phyloP scores from a whole-genome alignment of 2,797 vertebrate species.

The Karalla daura region DNA sequence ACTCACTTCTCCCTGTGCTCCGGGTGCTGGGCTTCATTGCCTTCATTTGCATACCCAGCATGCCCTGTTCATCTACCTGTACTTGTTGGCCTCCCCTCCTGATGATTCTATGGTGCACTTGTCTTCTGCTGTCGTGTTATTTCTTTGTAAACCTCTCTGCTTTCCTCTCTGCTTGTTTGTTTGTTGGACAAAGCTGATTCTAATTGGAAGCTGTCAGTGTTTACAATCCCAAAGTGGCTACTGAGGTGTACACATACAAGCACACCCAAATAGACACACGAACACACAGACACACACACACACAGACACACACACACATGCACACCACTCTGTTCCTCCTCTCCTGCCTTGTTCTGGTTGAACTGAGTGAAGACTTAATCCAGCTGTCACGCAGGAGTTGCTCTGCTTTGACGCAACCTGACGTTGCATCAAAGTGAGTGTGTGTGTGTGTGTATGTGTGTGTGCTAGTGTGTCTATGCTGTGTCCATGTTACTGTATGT shows the following conservation, averaged over 20 bases:
- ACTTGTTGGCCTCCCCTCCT: constrained; percentile 75
- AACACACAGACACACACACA: constrained; percentile 59
- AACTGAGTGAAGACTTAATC: constrained; percentile 78
- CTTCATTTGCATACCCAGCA: constrained; percentile 86
- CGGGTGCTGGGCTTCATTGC: constrained; percentile 76
- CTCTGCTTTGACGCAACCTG: constrained; percentile 68
- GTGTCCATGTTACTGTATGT: constrained; percentile 41
- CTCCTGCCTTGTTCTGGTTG: constrained; percentile 59
- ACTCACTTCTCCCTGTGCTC: constrained; percentile 74
- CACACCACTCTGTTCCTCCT: constrained; percentile 62
- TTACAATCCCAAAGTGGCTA: constrained; percentile 84
- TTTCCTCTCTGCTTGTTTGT: constrained; percentile 85
- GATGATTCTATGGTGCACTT: constrained; percentile 77
- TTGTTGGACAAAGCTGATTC: constrained; percentile 88
- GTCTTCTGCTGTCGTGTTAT: constrained; percentile 81
- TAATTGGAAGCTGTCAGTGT: constrained; percentile 89
- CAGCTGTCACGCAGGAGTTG: constrained; percentile 76
- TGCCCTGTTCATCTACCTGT: constrained; percentile 82
- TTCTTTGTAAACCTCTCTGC: constrained; percentile 82
- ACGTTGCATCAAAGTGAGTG: constrained; percentile 43
- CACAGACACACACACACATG: constrained; percentile 62
- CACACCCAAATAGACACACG: constrained; percentile 65
- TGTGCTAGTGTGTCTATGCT: too few relatives aligned
- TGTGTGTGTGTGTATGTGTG: constrained; percentile 20
- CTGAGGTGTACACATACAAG: constrained; percentile 75